These are phyloP conservation scores for Mechanitis mazaeus DNA, from an alignment of 2,888 invertebrate species.

Conservation along the genomic window DNA sequence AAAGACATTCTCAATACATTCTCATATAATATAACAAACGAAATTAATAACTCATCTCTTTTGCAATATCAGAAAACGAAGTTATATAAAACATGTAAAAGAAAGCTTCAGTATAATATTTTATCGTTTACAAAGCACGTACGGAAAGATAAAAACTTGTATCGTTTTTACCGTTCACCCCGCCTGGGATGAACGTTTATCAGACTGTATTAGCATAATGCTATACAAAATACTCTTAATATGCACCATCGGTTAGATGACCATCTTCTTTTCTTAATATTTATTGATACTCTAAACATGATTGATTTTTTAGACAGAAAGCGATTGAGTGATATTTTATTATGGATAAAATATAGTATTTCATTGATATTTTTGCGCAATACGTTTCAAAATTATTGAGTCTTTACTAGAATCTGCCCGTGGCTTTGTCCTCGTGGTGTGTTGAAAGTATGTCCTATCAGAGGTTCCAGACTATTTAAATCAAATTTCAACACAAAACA, in stretches of 20 bases:
- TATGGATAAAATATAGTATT: too few species aligned
- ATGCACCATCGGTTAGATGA: conserved; percentile 2
- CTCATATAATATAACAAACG: neutral
- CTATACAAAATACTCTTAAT: conserved; percentile 11
- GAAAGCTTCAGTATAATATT: conserved; percentile 16
- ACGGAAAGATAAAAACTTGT: conserved; percentile 19
- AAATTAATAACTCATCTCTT: conserved; percentile 5
- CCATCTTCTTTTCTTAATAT: neutral
- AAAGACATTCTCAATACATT: neutral
- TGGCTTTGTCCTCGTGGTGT: too few species aligned
- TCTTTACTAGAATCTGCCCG: too few species aligned
- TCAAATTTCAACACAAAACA: too few species aligned
- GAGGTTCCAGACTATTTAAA: too few species aligned
- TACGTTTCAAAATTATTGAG: too few species aligned
- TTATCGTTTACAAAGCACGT: conserved; percentile 20
- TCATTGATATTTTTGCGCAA: too few species aligned
- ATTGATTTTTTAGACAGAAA: neutral
- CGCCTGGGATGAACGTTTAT: conserved; percentile 15
- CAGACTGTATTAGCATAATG: conserved; percentile 14
- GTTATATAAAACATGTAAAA: conserved; percentile 7
- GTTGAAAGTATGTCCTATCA: too few species aligned
- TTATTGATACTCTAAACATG: neutral
- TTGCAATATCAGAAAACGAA: conserved; percentile 8
- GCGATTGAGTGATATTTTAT: too few species aligned
- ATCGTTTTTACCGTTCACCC: conserved; percentile 16